A percentile compares a stretch with the other conserved stretches of the same genome.
phyloP scores from a whole-genome alignment of 2,888 invertebrate species.

The Geotrupes spiniger region DNA sequence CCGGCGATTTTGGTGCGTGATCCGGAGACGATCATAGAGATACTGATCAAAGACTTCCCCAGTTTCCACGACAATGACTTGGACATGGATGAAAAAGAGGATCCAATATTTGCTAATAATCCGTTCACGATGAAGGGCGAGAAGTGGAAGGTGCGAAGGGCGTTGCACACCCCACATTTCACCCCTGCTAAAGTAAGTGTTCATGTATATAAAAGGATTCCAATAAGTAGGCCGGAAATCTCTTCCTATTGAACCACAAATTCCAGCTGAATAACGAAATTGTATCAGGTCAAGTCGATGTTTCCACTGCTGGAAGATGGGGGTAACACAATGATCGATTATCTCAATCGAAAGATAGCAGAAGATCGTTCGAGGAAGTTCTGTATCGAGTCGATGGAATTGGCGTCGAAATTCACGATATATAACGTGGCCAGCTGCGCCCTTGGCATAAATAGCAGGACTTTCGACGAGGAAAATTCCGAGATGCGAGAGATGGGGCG shows the following conservation, averaged over 20 bases:
- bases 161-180: conserved; percentile 52
- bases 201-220: neutral
- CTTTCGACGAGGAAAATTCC: too few species aligned
- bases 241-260: too few species aligned
- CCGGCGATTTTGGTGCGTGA: conserved; percentile 31
- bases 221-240: neutral
- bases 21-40: conserved; percentile 30
- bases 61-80: conserved; percentile 38
- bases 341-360: conserved; percentile 36
- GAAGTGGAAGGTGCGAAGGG: conserved; percentile 52
- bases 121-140: conserved; percentile 51
- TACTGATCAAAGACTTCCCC: conserved; percentile 35
- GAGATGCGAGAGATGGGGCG: conserved; percentile 38
- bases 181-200: conserved; percentile 46
- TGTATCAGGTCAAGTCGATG: conserved; percentile 44
- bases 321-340: conserved; percentile 42
- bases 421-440: conserved; percentile 48
- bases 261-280: too few species aligned
- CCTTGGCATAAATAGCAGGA: conserved; percentile 42
- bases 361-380: too few species aligned
- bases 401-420: conserved; percentile 42
- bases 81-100: conserved; percentile 40
- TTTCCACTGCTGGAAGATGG: conserved; percentile 49
- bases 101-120: conserved; percentile 52
- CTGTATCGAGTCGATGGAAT: too few species aligned